Conservation (phyloP, 2,797 vertebrate species). For the Jordanella pulchra region DNA sequence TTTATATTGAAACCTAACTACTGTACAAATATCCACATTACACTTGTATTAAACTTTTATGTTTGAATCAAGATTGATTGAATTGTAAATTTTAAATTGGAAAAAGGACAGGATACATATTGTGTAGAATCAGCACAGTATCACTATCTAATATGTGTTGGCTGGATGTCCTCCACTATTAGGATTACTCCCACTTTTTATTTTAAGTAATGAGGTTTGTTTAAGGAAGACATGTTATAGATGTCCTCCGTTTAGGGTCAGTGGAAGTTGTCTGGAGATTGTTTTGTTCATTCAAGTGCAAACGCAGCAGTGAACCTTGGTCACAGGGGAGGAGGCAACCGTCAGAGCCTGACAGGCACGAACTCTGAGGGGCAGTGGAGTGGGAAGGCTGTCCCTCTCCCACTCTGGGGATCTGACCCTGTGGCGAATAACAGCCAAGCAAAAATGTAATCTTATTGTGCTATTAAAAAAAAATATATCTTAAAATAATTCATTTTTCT, state of each 20-base stretch:
- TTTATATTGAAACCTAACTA: not conserved
- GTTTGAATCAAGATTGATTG: not conserved
- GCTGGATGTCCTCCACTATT: not conserved
- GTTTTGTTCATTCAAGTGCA: conserved; percentile 25
- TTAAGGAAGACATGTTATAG: conserved; percentile 6
- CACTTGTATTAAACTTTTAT: not conserved
- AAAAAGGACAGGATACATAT: not conserved
- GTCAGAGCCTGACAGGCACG: conserved; percentile 52
- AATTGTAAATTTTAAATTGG: not conserved
- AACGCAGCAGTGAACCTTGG: conserved; percentile 11
- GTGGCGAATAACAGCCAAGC: conserved; percentile 17
- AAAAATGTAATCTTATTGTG: conserved; percentile 4
- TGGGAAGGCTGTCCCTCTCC: conserved; percentile 32
- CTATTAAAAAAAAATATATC: conserved; percentile 24
- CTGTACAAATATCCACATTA: not conserved
- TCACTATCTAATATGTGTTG: not conserved
- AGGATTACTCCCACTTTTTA: conserved; percentile 23
- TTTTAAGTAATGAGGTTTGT: conserved; percentile 26
- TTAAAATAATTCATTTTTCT: not conserved
- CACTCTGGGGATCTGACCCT: conserved; percentile 53
- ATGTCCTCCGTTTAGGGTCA: conserved; percentile 10
- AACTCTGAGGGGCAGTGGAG: conserved; percentile 43
- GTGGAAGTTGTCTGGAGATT: conserved; percentile 10
- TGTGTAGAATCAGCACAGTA: not conserved
- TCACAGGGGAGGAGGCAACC: conserved; percentile 32